Evolutionary conservation across 2,888 invertebrate genomes (phyloP), one percentile per base, ranked within the genome.

Genomic region (Hylaea fasciaria): DNA sequence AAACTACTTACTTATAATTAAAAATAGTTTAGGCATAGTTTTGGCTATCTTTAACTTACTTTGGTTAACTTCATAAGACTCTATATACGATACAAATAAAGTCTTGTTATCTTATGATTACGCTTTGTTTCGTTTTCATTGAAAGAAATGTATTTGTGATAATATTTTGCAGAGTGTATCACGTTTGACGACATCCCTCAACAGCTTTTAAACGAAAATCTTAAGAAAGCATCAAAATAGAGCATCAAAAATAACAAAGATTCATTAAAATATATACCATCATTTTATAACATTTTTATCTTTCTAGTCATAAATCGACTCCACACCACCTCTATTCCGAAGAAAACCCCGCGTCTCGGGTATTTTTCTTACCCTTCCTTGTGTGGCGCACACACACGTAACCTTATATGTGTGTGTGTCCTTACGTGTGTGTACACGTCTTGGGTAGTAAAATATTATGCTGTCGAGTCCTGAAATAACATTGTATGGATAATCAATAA

Each of bases 401-500:
- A 70, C 64, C 54, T 13, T 7, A 51, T 62, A 61, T 57, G 69
- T 69, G 71, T 71, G 68, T 71, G 74, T 69, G 70, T 0, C 13
- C 9, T 0, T 73, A 56, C 70, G 78, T 81, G 82, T 83, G 82
- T 81, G 83, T 65, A 77, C 73, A 73, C 73, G 85, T 80, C 86
- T 86, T 80, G 85, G 92, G 88, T 89, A 90, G 90, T 92, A 92
- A 92, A 92, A 92, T 92, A 92, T 92, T 92, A 92, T 91, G 90
- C 92, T 89, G 91, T 88, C 89, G 91, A 82, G 84, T 85, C 88
- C 88, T 82, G 90, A 89, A 92, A 92, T 91, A 92, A 92, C 92
- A 91, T 91, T 92, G 92, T 92, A 92, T 92, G 89, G 92, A 91
- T 91, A 92, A 92, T 92, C 92, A 92, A 92, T 92, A 92, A 86